Base-by-base conservation (phyloP, 2,888 invertebrate species). In the Athalia circularis region DNA sequence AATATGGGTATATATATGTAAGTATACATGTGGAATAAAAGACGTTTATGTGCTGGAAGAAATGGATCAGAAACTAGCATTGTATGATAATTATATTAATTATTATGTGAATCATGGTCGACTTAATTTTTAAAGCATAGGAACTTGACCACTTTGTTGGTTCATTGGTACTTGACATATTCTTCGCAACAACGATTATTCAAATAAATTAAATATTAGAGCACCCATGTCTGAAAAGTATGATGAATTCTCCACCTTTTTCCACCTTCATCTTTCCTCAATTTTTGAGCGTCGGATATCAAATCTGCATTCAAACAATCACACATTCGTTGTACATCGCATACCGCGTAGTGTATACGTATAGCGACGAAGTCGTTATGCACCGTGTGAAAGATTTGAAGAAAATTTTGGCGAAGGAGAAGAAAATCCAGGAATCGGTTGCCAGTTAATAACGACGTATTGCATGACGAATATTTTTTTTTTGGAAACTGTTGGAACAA, bases 351-450 rank as follows among this genome's bases (percentile, higher is more conserved):
- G 2, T 29, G 29, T 29, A 29, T 29, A 29, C 29, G 29, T 29
- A 29, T 29, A 29, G 29, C 29, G 29, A 29, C 29, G 29, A 2
- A 29, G 29, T 29, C 29, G 29, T 29, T 29, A 29, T 29, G 29
- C 29, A 29, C 29, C 29, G n/a, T 54, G 65, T 61, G 79, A 79
- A 78, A 79, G 76, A 52, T 65, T 61, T 29, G 54, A 77, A 65
- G 65, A 65, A 75, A 59, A 5, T 54, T 45, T 54, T 48, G 15
- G 5, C 7, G 9, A 50, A 29, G 64, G 65, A 61, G 47, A 72
- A 62, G 57, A 4, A 52, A 6, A 29, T 5, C n/a, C 59, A 13
- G 52, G 52, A 9, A 54, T 52, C 5, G 67, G 54, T 68, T n/a
- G 11, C 43, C 43, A 54, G 4, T 52, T 61, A 50, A 62, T 43